Evolutionary conservation across 2,888 invertebrate genomes (phyloP), one percentile per base, ranked within the genome.

Genomic region (Brachylomia viminalis): DNA sequence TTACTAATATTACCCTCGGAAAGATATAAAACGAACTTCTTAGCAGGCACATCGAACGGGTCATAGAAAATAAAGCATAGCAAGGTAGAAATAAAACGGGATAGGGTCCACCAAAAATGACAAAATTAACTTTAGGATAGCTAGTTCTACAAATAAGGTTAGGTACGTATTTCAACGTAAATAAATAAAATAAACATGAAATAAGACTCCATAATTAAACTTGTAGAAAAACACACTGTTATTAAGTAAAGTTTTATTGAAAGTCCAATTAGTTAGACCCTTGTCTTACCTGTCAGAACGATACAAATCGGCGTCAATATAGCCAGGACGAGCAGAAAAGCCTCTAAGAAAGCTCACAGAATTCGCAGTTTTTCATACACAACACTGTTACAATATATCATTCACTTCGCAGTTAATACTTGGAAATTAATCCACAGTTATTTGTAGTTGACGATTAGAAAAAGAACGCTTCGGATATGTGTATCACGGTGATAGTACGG

Each of bases 251-350:
- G 15, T 64, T 80, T 80, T 77, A 78, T 82, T 80, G 13, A 38
- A 38, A 72, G 62, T 59, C 38, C 42, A 72, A 52, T 72, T 80
- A 77, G 80, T 82, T 79, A 68, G 77, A 74, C 72, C 56, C 72
- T 79, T 72, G 87, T 91, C 94, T 95, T 94, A 95, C 95, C 95
- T 95, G 93, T 91, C 88, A 87, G 89, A 91, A 92, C 88, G 89
- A 89, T 88, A 90, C 84, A 88, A 90, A 93, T 93, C 91, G 90
- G 89, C 91, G 92, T 92, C 91, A 91, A 92, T 90, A 91, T 90
- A 87, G 90, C 90, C 90, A 90, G 90, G 87, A 91, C 80, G 85
- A 88, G 82, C 86, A 86, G 88, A 86, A 88, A 87, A 90, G 90
- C 88, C 86, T 91, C 85, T 87, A 86, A 86, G 89, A 88, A 90